A percentile compares a stretch with the other conserved stretches of the same genome.
Evolutionary conservation across 2,888 invertebrate species (phyloP).

Genomic region (Macrophya alboannulata): DNA sequence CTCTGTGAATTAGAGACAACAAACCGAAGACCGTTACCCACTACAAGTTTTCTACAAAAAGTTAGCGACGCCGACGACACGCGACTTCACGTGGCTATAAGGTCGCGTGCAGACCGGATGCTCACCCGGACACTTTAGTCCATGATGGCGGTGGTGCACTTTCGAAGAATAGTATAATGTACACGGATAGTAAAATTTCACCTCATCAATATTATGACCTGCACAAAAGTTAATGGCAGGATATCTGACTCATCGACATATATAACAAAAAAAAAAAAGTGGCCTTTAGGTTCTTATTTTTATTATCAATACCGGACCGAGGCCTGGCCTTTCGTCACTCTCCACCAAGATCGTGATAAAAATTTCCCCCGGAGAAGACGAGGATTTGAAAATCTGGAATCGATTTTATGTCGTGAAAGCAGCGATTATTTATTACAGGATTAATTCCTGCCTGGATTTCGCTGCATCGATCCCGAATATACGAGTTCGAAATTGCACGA

Average conservation of each 20-base stretch:
- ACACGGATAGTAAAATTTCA: slow-evolving; percentile 45
- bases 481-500: neutral
- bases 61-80: slow-evolving; percentile 64
- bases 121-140: slow-evolving; percentile 71
- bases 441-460: neutral
- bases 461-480: slow-evolving; percentile 26
- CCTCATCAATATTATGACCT: slow-evolving; percentile 63
- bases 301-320: too few species aligned
- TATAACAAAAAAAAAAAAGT: too few species aligned
- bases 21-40: slow-evolving; percentile 43
- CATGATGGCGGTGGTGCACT: slow-evolving; percentile 53
- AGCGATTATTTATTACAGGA: neutral
- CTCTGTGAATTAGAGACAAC: neutral
- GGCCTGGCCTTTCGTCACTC: too few species aligned
- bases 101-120: slow-evolving; percentile 76
- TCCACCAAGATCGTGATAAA: too few species aligned
- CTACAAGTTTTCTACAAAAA: slow-evolving; percentile 60
- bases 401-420: neutral
- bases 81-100: slow-evolving; percentile 74
- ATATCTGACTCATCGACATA: slow-evolving; percentile 45
- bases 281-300: too few species aligned
- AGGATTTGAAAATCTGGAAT: neutral
- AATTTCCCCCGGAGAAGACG: neutral
- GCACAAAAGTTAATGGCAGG: slow-evolving; percentile 53
- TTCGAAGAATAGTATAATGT: slow-evolving; percentile 34